These are phyloP conservation scores for Notoglanidium macrostoma DNA, from an alignment of 2,797 vertebrate genomes.

Conservation along the genomic window DNA sequence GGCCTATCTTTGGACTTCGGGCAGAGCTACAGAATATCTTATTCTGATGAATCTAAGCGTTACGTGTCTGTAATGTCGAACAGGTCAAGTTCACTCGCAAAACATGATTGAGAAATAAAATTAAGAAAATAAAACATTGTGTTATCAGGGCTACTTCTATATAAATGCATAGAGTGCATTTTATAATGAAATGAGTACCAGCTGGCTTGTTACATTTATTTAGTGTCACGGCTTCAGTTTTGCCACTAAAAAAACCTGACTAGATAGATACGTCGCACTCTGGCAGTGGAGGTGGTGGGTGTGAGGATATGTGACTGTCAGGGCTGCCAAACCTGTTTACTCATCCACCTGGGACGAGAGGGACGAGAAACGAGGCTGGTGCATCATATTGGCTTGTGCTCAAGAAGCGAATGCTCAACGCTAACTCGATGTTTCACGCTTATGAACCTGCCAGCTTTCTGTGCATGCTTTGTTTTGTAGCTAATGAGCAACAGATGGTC, in stretches of 20 bases:
- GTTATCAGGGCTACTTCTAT: not conserved
- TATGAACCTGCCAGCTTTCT: not conserved
- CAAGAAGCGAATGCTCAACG: not conserved
- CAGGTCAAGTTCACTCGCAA: not conserved
- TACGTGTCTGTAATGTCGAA: not conserved
- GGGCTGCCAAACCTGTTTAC: not conserved
- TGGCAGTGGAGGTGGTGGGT: not conserved
- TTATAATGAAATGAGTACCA: not conserved
- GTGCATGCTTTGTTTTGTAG: not conserved
- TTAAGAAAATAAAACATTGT: not conserved
- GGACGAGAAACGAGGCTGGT: not conserved
- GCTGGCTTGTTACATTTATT: not conserved
- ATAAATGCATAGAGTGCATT: not conserved
- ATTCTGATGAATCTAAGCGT: not conserved
- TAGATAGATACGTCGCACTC: not conserved
- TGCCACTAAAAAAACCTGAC: not conserved
- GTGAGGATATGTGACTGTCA: not conserved
- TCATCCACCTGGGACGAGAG: not conserved
- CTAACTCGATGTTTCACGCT: not conserved
- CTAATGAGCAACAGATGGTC: constrained; percentile 14
- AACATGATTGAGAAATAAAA: not conserved
- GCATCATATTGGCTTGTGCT: not conserved
- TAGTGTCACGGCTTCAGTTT: not conserved
- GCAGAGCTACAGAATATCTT: not conserved
- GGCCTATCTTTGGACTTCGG: too few species aligned